Percentiles rank a stretch among this genome's conserved stretches.
These are phyloP conservation scores for Anoura caudifer DNA, from an alignment of 2,113 vertebrate genomes.

Conservation along the genomic window DNA sequence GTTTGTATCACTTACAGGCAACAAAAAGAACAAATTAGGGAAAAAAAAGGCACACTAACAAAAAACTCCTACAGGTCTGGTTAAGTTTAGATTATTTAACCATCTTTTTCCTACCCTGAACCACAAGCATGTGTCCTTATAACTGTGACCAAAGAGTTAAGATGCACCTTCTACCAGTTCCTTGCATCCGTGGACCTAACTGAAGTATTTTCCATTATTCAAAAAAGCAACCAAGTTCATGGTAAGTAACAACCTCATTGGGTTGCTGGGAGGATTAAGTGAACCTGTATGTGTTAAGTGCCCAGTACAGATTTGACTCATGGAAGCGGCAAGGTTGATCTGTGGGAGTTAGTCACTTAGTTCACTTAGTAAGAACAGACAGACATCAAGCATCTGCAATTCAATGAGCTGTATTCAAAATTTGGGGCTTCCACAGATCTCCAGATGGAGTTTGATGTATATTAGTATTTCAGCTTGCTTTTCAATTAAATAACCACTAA, in stretches of 20 bases:
- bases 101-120: not conserved
- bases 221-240: not conserved
- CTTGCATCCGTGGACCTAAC: not conserved
- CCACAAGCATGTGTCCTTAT: not conserved
- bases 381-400: not conserved
- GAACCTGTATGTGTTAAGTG: not conserved
- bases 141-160: not conserved
- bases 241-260: not conserved
- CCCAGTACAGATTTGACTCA: not conserved
- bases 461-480: not conserved
- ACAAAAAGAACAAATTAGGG: slow-evolving; percentile 22
- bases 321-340: not conserved
- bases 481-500: slow-evolving; percentile 3
- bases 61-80: not conserved
- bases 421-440: not conserved
- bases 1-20: not conserved
- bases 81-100: not conserved
- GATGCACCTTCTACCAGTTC: not conserved
- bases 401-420: slow-evolving; percentile 32
- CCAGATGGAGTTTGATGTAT: not conserved
- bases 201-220: not conserved
- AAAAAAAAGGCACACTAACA: not conserved
- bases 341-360: not conserved
- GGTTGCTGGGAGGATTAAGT: not conserved
- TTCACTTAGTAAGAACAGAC: not conserved